Evolutionary conservation across 2,797 vertebrate genomes (phyloP), one percentile per base, ranked within the genome.

Genomic region (Hozukius guyotensis): DNA sequence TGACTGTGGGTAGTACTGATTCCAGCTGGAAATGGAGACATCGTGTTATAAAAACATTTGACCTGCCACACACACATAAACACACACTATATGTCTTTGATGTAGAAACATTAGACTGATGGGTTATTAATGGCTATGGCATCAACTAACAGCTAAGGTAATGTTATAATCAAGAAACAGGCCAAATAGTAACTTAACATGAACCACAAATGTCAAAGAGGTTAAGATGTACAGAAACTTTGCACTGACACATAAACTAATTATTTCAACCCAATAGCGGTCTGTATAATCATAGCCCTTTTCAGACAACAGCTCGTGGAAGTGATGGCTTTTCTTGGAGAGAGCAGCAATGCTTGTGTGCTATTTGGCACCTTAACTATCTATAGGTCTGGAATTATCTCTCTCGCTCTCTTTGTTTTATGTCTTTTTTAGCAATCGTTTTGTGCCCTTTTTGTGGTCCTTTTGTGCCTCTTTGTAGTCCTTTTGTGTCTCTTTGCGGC

Each of bases 11-110:
- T 96, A 90, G 87, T 95, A 84, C 7, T 95, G 97, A 86, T 92
- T 96, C 85, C 96, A 97, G 87, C 97, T 99, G 82, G 27, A 90
- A 71, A 68, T 55, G 1, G 20, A 82, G 7, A 81, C 2, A 61
- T 2, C 2, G 31, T 4, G 4, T 73, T 32, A 79, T 0, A 16
- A 68, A 27, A 78, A 24, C 24, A 70, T 65, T 16, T 73, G 18
- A 60, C 8, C 16, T 18, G 42, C 38, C 13, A 6, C 38, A 42
- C 14, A 42, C 38, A 42, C 2, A 14, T 2, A 5, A 27, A 27
- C 13, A 42, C 13, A 14, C 14, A 42, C 38, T 42, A 7, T 0
- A 42, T 16, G 38, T 49, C 2, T 64, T 24, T 32, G 8, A 60
- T 57, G 14, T 12, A 46, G 6, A n/a, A 2, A 60, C 9, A 62